Evolutionary conservation across 2,888 invertebrate genomes (phyloP).

Genomic region (Xylota segnis): DNA sequence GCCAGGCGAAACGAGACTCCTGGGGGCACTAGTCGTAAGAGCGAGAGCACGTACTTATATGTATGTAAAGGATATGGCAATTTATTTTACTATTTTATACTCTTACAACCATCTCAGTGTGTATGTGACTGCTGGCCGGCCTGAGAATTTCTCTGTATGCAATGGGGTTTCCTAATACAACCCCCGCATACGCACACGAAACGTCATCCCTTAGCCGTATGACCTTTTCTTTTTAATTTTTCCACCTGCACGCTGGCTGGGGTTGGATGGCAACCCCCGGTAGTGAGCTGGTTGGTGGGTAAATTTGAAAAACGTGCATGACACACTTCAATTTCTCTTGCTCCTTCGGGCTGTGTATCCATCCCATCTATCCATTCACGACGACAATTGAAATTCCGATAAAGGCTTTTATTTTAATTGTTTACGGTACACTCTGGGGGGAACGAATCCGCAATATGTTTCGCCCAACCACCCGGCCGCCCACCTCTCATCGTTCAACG

Average conservation of each 20-base stretch:
- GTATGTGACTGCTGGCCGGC: slow-evolving; percentile 26
- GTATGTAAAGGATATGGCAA: slow-evolving; percentile 68
- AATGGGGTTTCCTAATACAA: slow-evolving; percentile 24
- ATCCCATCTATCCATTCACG: slow-evolving; percentile 53
- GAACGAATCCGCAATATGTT: slow-evolving; percentile 34
- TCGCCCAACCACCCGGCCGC: background rate
- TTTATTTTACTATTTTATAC: slow-evolving; percentile 76
- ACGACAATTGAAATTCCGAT: slow-evolving; percentile 76
- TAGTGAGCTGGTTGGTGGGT: background rate
- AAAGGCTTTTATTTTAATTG: slow-evolving; percentile 77
- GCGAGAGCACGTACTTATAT: slow-evolving; percentile 45
- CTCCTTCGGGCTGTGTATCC: slow-evolving; percentile 25
- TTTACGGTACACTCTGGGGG: slow-evolving; percentile 65
- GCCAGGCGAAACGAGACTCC: slow-evolving; percentile 71
- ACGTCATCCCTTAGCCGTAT: slow-evolving; percentile 53
- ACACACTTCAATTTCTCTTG: slow-evolving; percentile 72
- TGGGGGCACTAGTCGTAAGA: slow-evolving; percentile 64
- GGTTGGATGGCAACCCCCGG: background rate
- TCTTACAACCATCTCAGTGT: slow-evolving; percentile 53
- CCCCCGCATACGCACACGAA: slow-evolving; percentile 8
- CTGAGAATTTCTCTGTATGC: slow-evolving; percentile 47
- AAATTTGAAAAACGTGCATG: slow-evolving; percentile 73
- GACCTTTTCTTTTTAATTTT: slow-evolving; percentile 65
- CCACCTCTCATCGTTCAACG: background rate
- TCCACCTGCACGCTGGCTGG: background rate